A percentile compares a stretch with the other conserved stretches of the same genome.
phyloP scores from a whole-genome alignment of 2,888 invertebrate genomes.

The Hydroisotoma schaefferi region DNA sequence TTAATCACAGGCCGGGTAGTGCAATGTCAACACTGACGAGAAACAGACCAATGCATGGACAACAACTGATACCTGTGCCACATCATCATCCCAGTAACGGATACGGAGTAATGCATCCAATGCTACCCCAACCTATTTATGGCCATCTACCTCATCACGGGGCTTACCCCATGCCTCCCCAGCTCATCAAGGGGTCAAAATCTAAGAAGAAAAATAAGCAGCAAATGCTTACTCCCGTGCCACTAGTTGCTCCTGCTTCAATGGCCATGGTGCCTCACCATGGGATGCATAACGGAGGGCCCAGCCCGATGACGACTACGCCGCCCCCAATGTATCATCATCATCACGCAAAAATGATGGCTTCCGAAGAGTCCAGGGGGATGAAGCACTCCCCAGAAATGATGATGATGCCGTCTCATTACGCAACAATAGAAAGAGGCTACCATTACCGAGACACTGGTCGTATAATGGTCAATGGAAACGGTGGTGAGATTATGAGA shows the following conservation, averaged over 20 bases:
- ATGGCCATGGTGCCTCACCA: slow-evolving; percentile 46
- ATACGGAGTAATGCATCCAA: slow-evolving; percentile 26
- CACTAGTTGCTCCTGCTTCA: slow-evolving; percentile 45
- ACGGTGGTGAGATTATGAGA: slow-evolving; percentile 22
- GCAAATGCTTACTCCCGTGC: slow-evolving; percentile 44
- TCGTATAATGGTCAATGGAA: slow-evolving; percentile 25
- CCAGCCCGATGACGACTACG: slow-evolving; percentile 44
- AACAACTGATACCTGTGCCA: slow-evolving; percentile 47
- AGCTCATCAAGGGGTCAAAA: slow-evolving; percentile 45
- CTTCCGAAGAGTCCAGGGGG: slow-evolving; percentile 29
- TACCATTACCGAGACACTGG: slow-evolving; percentile 45
- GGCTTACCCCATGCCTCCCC: slow-evolving; percentile 40
- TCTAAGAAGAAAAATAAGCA: slow-evolving; percentile 42
- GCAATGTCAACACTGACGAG: slow-evolving; percentile 48
- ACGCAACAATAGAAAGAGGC: slow-evolving; percentile 48
- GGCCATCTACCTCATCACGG: slow-evolving; percentile 50
- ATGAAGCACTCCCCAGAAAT: slow-evolving; percentile 39
- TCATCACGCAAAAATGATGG: slow-evolving; percentile 39
- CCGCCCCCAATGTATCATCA: slow-evolving; percentile 48
- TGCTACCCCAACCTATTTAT: slow-evolving; percentile 45
- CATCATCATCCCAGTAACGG: slow-evolving; percentile 40
- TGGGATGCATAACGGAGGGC: slow-evolving; percentile 40
- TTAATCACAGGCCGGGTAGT: slow-evolving; percentile 45
- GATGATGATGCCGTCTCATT: slow-evolving; percentile 46
- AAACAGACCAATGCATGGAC: slow-evolving; percentile 32